phyloP scores from a whole-genome alignment of 2,113 vertebrate genomes.

The Boulengeromyrus knoepffleri region DNA sequence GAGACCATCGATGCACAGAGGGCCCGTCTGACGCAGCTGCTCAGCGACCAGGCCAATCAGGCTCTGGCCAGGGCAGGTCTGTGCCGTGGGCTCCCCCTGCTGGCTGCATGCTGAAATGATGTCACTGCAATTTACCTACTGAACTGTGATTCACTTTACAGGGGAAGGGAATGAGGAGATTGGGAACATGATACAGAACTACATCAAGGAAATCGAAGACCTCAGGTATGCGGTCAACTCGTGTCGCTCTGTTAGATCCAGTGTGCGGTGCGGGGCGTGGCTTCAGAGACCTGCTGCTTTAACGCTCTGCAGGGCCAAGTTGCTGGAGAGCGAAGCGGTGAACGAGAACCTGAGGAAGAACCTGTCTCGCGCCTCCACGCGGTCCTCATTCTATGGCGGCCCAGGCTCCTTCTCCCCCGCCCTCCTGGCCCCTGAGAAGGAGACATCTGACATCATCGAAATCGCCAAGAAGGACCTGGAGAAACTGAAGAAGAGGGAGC shows the following conservation, averaged over 20 bases:
- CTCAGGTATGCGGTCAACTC: conserved; percentile 70
- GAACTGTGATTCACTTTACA: conserved; percentile 40
- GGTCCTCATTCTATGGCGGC: conserved; percentile 69
- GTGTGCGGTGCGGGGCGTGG: background rate
- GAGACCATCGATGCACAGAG: conserved; percentile 84
- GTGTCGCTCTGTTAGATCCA: background rate
- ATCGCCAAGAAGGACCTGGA: conserved; percentile 92
- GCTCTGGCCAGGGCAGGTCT: conserved; percentile 78
- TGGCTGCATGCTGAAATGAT: background rate
- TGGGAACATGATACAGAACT: conserved; percentile 94
- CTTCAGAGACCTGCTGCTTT: background rate
- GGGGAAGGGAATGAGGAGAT: conserved; percentile 96
- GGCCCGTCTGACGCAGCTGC: conserved; percentile 76
- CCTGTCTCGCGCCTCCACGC: conserved; percentile 75
- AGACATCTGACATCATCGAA: conserved; percentile 84
- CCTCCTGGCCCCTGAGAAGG: conserved; percentile 71
- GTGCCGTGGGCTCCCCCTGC: background rate
- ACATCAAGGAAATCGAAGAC: conserved; percentile 98
- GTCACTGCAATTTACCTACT: background rate
- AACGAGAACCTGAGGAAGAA: conserved; percentile 84
- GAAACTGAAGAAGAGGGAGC: conserved; percentile 91
- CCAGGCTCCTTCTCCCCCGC: conserved; percentile 64
- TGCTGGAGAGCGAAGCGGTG: conserved; percentile 89
- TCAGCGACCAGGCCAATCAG: conserved; percentile 86
- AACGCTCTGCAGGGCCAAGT: conserved; percentile 70